Percentiles rank a stretch among this genome's conserved stretches.
These are phyloP conservation scores for Lasioglossum leucozonium DNA, from an alignment of 2,888 invertebrate species.

Conservation along the genomic window DNA sequence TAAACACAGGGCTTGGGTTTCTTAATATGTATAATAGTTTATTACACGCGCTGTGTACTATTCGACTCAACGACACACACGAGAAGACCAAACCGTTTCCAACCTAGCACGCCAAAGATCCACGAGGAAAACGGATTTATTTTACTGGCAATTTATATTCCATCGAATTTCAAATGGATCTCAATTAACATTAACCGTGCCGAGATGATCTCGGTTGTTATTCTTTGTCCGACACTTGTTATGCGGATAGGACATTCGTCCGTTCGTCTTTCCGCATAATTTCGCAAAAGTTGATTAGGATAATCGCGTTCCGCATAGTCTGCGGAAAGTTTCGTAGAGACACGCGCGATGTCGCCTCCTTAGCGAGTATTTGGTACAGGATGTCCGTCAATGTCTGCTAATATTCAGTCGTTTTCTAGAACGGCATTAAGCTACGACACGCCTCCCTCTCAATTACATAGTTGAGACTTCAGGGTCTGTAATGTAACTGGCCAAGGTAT, in stretches of 20 bases:
- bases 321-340: conserved; percentile 59
- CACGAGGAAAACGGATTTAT: background rate
- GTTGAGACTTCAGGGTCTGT: conserved; percentile 73
- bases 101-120: no score
- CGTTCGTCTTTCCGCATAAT: background rate
- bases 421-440: conserved; percentile 68
- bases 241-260: background rate
- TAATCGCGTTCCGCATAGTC: conserved; percentile 17
- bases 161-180: background rate
- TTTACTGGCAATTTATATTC: background rate
- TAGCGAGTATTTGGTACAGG: conserved; percentile 80
- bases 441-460: conserved; percentile 77
- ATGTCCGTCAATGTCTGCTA: conserved; percentile 77
- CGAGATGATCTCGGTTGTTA: background rate
- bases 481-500: conserved; percentile 37
- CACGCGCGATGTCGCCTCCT: conserved; percentile 77
- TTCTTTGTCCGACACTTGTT: background rate
- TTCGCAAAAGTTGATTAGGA: background rate
- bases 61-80: no score
- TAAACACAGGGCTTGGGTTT: no score
- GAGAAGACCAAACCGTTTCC: no score
- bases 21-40: no score
- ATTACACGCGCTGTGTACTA: no score
- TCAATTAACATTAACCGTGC: background rate
- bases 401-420: conserved; percentile 78